Evolutionary conservation across 2,113 vertebrate genomes (phyloP).

Genomic region (Sphaerodactylus townsendi): DNA sequence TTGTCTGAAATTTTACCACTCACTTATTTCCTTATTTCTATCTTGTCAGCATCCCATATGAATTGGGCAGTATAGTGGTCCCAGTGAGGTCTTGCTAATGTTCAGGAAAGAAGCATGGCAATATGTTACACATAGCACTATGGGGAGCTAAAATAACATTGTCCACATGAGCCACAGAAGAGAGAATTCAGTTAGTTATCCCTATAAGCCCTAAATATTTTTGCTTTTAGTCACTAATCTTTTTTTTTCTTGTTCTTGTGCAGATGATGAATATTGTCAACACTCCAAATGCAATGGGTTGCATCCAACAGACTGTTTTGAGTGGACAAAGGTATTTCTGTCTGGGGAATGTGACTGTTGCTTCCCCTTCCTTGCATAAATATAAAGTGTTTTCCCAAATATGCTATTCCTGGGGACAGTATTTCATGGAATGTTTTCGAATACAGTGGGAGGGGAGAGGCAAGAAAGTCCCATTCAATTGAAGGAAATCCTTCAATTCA

Average conservation of each 20-base stretch:
- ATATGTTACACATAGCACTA: neutral
- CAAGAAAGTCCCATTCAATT: too few species aligned
- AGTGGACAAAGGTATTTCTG: too few species aligned
- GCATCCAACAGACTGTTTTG: too few species aligned
- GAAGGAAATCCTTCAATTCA: too few species aligned
- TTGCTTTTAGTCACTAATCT: neutral
- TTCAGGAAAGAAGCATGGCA: neutral
- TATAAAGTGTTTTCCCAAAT: too few species aligned
- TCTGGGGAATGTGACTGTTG: too few species aligned
- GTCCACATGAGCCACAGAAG: neutral
- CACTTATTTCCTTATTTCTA: neutral
- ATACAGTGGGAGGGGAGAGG: too few species aligned
- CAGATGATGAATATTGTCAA: neutral
- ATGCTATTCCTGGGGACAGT: too few species aligned
- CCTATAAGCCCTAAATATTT: neutral
- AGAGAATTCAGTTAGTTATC: neutral
- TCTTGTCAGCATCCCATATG: neutral
- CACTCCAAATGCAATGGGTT: too few species aligned
- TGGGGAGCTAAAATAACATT: neutral
- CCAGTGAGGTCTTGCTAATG: neutral
- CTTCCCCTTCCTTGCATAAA: too few species aligned
- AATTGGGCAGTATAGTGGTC: neutral
- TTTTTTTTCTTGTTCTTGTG: too few species aligned
- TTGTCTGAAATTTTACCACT: neutral
- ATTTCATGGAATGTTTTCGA: too few species aligned